phyloP scores from a whole-genome alignment of 2,113 vertebrate genomes.

The Halichoerus grypus region DNA sequence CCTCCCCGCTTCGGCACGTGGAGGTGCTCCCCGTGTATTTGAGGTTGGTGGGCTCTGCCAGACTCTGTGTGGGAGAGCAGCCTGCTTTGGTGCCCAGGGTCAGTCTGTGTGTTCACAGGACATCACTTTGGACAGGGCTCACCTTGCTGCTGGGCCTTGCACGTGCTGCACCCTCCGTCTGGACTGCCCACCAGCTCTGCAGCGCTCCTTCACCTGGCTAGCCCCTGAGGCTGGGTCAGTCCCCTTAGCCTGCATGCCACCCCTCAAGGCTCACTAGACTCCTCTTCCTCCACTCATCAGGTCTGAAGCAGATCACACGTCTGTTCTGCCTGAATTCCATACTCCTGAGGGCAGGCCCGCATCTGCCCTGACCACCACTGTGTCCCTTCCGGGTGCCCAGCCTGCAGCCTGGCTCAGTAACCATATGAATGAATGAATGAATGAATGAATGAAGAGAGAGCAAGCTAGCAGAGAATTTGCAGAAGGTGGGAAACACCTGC shows the following conservation, averaged over 20 bases:
- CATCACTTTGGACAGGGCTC: not conserved
- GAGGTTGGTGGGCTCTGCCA: not conserved
- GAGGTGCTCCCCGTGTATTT: not conserved
- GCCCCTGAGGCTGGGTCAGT: not conserved
- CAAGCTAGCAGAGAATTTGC: not conserved
- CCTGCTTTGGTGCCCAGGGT: not conserved
- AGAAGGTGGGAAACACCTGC: not conserved
- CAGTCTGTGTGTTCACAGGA: not conserved
- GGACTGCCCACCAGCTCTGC: not conserved
- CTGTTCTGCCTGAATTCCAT: conserved; percentile 17
- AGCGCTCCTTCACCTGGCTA: not conserved
- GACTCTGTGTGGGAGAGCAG: not conserved
- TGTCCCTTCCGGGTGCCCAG: not conserved
- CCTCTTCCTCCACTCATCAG: not conserved
- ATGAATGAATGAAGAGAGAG: not conserved
- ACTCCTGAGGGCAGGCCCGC: not conserved
- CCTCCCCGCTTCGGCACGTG: not conserved
- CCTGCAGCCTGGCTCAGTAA: not conserved
- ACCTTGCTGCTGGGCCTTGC: not conserved
- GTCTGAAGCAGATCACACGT: not conserved
- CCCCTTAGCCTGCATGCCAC: not conserved
- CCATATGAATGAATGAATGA: not conserved
- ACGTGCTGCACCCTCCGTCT: not conserved
- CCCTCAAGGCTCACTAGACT: not conserved
- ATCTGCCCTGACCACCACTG: not conserved